A percentile compares a stretch with the other conserved stretches of the same genome.
phyloP scores from a whole-genome alignment of 2,113 vertebrate genomes.

The Tamias sibiricus region DNA sequence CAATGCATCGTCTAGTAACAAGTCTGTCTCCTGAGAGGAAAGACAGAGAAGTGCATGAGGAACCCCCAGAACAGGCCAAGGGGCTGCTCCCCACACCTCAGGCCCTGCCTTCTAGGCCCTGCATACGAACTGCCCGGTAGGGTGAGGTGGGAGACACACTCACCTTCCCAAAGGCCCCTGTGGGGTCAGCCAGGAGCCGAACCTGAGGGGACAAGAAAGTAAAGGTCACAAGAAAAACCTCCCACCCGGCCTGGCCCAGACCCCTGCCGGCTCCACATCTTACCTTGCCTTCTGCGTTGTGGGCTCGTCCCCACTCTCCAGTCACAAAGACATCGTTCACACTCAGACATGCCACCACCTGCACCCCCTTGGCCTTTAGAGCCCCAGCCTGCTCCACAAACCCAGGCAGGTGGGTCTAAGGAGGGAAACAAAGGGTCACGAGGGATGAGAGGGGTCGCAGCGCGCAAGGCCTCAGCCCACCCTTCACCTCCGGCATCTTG shows the following conservation, averaged over 20 bases:
- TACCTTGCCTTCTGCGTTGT: conserved; percentile 91
- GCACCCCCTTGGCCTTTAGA: conserved; percentile 88
- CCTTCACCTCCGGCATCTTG: neutral
- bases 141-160: neutral
- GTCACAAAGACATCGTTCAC: conserved; percentile 95
- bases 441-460: accelerated
- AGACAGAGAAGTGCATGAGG: neutral
- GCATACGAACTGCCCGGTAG: neutral
- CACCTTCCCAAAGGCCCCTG: conserved; percentile 92
- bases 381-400: conserved; percentile 88
- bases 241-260: neutral
- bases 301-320: conserved; percentile 91
- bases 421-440: neutral
- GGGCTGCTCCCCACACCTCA: neutral
- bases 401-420: conserved; percentile 94
- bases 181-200: conserved; percentile 93
- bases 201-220: conserved; percentile 84
- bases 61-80: neutral
- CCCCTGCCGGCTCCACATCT: neutral
- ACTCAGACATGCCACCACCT: conserved; percentile 91
- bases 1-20: conserved; percentile 89
- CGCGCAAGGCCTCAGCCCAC: neutral
- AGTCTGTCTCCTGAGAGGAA: conserved; percentile 88
- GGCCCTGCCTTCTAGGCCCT: neutral
- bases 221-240: neutral